Evolutionary conservation across 2,797 vertebrate genomes (phyloP).

Genomic region (Coilia nasus): DNA sequence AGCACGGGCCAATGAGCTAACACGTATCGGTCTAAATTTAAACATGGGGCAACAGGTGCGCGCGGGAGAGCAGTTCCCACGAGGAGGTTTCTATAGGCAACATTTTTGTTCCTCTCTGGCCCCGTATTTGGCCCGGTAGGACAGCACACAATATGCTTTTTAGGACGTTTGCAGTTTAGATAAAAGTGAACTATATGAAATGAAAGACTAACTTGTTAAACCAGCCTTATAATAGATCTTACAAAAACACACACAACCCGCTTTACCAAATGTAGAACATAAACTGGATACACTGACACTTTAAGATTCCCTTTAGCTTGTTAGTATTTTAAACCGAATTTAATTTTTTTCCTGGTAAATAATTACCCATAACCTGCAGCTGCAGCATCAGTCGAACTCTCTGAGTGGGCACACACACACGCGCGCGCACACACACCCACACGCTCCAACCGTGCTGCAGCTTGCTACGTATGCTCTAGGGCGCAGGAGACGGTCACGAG

Average conservation of each 20-base stretch:
- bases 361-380: no score
- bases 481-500: constrained; percentile 12
- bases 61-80: neutral
- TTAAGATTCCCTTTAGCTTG: no score
- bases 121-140: neutral
- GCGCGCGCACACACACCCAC: neutral
- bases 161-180: neutral
- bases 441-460: neutral
- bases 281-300: no score
- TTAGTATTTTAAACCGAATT: no score
- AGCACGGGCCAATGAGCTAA: neutral
- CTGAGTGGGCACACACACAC: neutral
- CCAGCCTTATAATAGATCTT: neutral
- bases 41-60: neutral
- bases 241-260: neutral
- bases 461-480: neutral
- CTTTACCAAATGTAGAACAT: no score
- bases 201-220: neutral
- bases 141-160: neutral
- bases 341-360: no score
- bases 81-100: neutral
- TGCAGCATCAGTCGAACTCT: no score
- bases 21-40: neutral
- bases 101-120: neutral
- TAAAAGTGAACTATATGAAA: no score